phyloP scores from a whole-genome alignment of 2,888 invertebrate genomes.

The Plutella xylostella region DNA sequence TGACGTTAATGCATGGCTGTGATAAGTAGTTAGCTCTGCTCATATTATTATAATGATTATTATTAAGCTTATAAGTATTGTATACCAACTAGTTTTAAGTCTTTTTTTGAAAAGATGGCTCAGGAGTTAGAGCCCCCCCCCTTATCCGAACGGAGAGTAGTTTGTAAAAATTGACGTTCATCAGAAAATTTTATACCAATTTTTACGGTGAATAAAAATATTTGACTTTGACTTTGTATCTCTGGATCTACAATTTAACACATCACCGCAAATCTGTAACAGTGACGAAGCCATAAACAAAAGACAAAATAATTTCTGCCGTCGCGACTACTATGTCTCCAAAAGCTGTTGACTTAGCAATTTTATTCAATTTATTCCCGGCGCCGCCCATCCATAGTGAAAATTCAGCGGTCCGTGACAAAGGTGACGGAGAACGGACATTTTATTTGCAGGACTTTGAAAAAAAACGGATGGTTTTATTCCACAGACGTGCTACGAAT shows the following conservation, averaged over 20 bases:
- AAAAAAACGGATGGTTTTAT: conserved; percentile 21
- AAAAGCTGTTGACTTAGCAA: background rate
- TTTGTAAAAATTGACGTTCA: background rate
- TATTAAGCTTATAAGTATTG: no score
- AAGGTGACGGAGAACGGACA: conserved; percentile 11
- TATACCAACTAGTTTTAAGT: no score
- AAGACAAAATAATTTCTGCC: background rate
- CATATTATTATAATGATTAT: no score
- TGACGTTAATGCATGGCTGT: no score
- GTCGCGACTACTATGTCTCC: background rate
- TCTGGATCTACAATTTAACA: no score
- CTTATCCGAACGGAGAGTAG: no score
- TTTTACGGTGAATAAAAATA: background rate
- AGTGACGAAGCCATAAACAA: background rate
- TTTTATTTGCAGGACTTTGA: conserved; percentile 18
- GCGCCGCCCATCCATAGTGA: conserved; percentile 12
- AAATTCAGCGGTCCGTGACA: conserved; percentile 21
- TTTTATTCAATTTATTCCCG: conserved; percentile 3
- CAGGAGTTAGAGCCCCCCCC: no score
- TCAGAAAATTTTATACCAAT: background rate
- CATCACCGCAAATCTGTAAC: background rate
- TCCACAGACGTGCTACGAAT: conserved; percentile 23
- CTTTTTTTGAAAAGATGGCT: no score
- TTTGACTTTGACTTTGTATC: no score
- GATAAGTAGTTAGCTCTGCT: no score